phyloP scores from a whole-genome alignment of 1,140 invertebrate genomes.

The Drosophila repleta region DNA sequence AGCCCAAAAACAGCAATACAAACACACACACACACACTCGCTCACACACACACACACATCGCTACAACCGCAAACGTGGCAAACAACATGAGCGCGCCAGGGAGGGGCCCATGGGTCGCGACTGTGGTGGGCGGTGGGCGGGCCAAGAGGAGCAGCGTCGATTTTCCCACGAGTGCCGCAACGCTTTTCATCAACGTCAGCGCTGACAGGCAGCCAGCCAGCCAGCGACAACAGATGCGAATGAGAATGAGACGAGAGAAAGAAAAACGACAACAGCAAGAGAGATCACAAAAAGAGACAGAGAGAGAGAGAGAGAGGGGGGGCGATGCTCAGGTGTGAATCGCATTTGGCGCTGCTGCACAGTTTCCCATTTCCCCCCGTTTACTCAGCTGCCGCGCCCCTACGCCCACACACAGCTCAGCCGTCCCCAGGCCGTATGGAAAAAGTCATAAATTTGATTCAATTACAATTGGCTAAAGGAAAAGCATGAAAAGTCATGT shows the following conservation, averaged over 20 bases:
- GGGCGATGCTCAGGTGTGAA: slow-evolving; percentile 43
- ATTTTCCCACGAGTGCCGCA: slow-evolving; percentile 68
- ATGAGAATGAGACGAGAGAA: slow-evolving; percentile 20
- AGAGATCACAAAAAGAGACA: slow-evolving; percentile 25
- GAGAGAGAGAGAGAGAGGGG: slow-evolving; percentile 15
- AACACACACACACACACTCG: too few relatives aligned
- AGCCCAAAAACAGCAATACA: slow-evolving; percentile 28
- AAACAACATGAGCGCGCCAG: slow-evolving; percentile 1
- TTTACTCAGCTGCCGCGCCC: slow-evolving; percentile 6
- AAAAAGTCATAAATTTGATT: slow-evolving; percentile 44
- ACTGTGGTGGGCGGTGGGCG: slow-evolving; percentile 11
- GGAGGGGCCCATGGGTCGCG: neutral
- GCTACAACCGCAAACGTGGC: slow-evolving; percentile 35
- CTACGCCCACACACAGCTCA: neutral
- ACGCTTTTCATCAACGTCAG: slow-evolving; percentile 57
- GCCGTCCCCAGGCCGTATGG: too few relatives aligned
- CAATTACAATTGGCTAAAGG: slow-evolving; percentile 43
- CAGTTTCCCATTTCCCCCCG: slow-evolving; percentile 10
- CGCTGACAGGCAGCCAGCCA: slow-evolving; percentile 46
- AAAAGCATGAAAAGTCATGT: slow-evolving; percentile 35
- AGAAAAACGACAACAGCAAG: slow-evolving; percentile 21
- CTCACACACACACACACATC: slow-evolving; percentile 17
- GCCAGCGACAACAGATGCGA: slow-evolving; percentile 28
- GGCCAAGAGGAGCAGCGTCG: slow-evolving; percentile 5
- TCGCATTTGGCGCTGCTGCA: slow-evolving; percentile 15